These are phyloP conservation scores for Notothenia coriiceps DNA, from an alignment of 2,113 vertebrate species.

Conservation along the genomic window DNA sequence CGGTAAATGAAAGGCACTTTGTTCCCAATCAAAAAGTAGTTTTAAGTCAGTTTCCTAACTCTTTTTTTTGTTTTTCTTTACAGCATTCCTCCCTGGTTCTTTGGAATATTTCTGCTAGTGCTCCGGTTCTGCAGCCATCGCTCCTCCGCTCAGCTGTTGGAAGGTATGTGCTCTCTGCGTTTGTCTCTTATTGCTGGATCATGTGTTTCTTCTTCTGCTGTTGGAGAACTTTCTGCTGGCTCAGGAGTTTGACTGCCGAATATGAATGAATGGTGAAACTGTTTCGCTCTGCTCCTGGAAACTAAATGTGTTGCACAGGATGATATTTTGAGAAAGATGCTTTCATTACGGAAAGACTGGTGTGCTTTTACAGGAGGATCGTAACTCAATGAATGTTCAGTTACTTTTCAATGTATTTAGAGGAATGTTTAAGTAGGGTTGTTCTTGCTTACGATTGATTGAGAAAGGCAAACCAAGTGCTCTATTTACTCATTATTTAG, in stretches of 20 bases:
- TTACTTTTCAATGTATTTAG: neutral
- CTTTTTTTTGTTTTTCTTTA: slow-evolving; percentile 36
- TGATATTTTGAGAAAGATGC: neutral
- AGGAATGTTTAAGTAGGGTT: neutral
- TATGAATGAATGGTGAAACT: slow-evolving; percentile 28
- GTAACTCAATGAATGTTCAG: neutral
- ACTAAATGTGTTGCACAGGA: neutral
- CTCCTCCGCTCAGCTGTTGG: slow-evolving; percentile 69
- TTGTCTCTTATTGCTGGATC: neutral
- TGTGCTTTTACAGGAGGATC: neutral
- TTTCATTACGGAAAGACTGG: neutral
- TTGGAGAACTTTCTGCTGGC: slow-evolving; percentile 37
- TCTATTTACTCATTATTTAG: neutral
- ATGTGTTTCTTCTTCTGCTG: neutral
- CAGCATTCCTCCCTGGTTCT: slow-evolving; percentile 75
- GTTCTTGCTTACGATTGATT: neutral
- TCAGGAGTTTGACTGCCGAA: slow-evolving; percentile 36
- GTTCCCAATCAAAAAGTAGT: neutral
- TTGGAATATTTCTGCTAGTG: slow-evolving; percentile 72
- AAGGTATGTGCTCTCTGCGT: slow-evolving; percentile 72
- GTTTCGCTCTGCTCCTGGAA: slow-evolving; percentile 14
- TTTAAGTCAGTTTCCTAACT: slow-evolving; percentile 22
- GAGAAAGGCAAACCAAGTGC: neutral
- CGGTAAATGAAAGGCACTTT: slow-evolving; percentile 65
- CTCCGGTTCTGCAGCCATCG: slow-evolving; percentile 63